Evolutionary conservation across 1,140 invertebrate species (phyloP).

Genomic region (Drosophila tani): DNA sequence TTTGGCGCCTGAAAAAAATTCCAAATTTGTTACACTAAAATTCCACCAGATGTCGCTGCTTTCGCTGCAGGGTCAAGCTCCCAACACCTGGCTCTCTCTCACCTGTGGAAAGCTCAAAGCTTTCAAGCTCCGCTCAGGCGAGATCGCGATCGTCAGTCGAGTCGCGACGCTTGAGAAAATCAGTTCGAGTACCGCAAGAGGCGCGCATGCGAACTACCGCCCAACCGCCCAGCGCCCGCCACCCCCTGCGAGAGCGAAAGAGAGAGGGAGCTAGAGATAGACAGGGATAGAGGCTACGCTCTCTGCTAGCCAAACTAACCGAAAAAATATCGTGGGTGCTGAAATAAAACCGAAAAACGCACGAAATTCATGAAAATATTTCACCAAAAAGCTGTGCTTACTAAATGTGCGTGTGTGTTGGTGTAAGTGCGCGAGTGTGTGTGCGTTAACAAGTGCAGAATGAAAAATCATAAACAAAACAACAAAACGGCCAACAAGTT

Average conservation of each 20-base stretch:
- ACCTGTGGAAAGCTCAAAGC: slow-evolving; percentile 34
- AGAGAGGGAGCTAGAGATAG: slow-evolving; percentile 42
- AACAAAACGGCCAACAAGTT: slow-evolving; percentile 70
- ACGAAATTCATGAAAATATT: slow-evolving; percentile 59
- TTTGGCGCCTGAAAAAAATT: background rate
- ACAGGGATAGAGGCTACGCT: slow-evolving; percentile 38
- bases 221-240: slow-evolving; percentile 37
- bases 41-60: slow-evolving; percentile 8
- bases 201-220: slow-evolving; percentile 45
- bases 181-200: slow-evolving; percentile 51
- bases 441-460: slow-evolving; percentile 69
- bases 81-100: slow-evolving; percentile 11
- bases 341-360: slow-evolving; percentile 62
- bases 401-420: slow-evolving; percentile 5
- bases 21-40: background rate
- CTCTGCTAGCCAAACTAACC: slow-evolving; percentile 37
- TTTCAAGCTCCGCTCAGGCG: slow-evolving; percentile 30
- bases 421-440: slow-evolving; percentile 28
- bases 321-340: slow-evolving; percentile 66
- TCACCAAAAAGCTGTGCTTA: slow-evolving; percentile 36
- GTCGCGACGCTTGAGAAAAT: slow-evolving; percentile 66
- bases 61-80: too few relatives aligned
- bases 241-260: slow-evolving; percentile 33
- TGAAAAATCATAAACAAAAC: slow-evolving; percentile 65
- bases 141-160: slow-evolving; percentile 53